Conservation (phyloP, 2,888 invertebrate species). For the Monoplex corrugatus region DNA sequence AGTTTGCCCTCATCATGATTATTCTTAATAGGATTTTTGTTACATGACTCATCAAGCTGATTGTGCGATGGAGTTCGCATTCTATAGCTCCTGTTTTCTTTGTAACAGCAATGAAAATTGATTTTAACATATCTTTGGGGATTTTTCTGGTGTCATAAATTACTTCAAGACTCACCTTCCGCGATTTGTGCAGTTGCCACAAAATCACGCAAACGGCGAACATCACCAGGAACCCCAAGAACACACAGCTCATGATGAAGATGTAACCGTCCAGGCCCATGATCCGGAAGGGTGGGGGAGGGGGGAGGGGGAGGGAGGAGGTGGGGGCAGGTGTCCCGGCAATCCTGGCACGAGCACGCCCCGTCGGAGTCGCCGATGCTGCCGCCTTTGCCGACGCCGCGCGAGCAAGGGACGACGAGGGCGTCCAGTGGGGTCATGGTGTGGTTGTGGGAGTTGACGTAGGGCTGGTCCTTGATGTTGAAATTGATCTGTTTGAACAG, state of each 20-base stretch:
- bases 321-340: slow-evolving; percentile 89
- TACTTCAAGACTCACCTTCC: slow-evolving; percentile 33
- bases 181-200: slow-evolving; percentile 61
- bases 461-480: slow-evolving; percentile 65
- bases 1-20: too few relatives aligned
- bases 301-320: slow-evolving; percentile 87
- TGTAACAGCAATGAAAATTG: too few relatives aligned
- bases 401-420: slow-evolving; percentile 69
- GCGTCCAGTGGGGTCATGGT: slow-evolving; percentile 70
- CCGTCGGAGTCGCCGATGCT: slow-evolving; percentile 18
- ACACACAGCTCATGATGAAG: slow-evolving; percentile 89
- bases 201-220: slow-evolving; percentile 83
- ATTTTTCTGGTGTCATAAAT: too few relatives aligned
- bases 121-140: too few relatives aligned
- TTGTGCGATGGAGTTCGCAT: too few relatives aligned
- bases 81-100: too few relatives aligned
- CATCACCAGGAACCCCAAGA: slow-evolving; percentile 87
- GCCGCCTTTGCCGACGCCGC: slow-evolving; percentile 69
- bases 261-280: slow-evolving; percentile 89
- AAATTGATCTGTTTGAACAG: slow-evolving; percentile 76
- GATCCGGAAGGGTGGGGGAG: slow-evolving; percentile 86
- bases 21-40: too few relatives aligned
- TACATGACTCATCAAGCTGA: too few relatives aligned
- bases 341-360: slow-evolving; percentile 94
- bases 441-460: slow-evolving; percentile 43